phyloP scores from a whole-genome alignment of 2,113 vertebrate species.

The mouse (Mus musculus) region DNA sequence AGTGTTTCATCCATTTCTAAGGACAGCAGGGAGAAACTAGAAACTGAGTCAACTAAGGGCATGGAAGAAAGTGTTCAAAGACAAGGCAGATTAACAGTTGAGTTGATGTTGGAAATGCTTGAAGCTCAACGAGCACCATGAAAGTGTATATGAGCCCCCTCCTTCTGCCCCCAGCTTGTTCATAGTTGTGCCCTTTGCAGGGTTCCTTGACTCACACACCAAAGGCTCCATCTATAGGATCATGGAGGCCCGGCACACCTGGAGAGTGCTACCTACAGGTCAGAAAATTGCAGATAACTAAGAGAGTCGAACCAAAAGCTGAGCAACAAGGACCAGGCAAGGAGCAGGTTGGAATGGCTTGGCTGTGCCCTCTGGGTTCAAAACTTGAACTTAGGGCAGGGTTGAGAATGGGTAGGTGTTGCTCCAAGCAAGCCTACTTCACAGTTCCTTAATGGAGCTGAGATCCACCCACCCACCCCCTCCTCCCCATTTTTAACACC shows the following conservation, averaged over 20 bases:
- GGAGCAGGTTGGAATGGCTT: background rate
- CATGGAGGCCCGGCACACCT: background rate
- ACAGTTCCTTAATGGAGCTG: background rate
- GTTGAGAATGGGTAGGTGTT: background rate
- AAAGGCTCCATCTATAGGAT: background rate
- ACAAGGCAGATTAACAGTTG: background rate
- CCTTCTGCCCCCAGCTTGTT: rapidly evolving
- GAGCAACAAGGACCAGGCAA: background rate
- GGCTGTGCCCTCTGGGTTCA: background rate
- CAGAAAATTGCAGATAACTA: background rate
- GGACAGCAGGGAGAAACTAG: background rate
- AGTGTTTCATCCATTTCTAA: background rate
- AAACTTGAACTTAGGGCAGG: background rate
- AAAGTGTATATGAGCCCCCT: rapidly evolving
- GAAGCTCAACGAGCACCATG: rapidly evolving
- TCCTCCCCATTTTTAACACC: conserved; percentile 57
- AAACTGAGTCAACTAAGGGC: background rate
- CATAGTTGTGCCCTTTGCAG: background rate
- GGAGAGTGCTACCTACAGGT: background rate
- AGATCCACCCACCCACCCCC: conserved; percentile 28
- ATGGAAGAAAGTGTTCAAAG: background rate
- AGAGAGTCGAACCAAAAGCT: background rate
- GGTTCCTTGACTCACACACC: background rate
- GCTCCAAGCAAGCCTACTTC: background rate
- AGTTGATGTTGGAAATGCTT: background rate